phyloP scores from a whole-genome alignment of 1,140 invertebrate species.

The Hyles euphorbiae region DNA sequence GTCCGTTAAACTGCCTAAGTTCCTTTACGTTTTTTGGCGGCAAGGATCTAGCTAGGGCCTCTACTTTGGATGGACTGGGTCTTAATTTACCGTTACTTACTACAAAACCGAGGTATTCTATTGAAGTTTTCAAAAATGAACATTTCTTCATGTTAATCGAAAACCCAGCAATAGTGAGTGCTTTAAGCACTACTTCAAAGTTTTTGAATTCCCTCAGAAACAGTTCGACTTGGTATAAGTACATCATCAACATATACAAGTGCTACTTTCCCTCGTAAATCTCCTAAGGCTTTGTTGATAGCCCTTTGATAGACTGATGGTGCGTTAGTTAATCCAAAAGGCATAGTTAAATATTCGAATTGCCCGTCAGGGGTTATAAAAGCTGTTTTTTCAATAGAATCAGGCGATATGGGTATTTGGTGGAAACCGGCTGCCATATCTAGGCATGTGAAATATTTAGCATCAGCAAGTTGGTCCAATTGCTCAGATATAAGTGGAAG shows the following conservation, averaged over 20 bases:
- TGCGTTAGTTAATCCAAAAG: slow-evolving; percentile 28
- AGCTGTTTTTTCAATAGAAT: slow-evolving; percentile 28
- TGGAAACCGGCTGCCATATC: slow-evolving; percentile 20
- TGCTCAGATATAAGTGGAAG: slow-evolving; percentile 21
- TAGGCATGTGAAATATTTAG: slow-evolving; percentile 9
- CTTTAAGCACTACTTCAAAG: too few relatives aligned
- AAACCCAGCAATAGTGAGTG: too few relatives aligned
- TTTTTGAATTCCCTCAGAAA: too few relatives aligned
- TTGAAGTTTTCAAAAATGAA: too few relatives aligned
- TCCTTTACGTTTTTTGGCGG: slow-evolving; percentile 35
- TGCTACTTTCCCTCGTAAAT: slow-evolving; percentile 4
- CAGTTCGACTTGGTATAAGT: too few relatives aligned
- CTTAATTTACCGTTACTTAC: too few relatives aligned
- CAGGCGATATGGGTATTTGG: too few relatives aligned
- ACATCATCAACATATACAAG: slow-evolving; percentile 18
- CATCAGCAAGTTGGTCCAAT: slow-evolving; percentile 16
- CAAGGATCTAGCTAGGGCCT: slow-evolving; percentile 30
- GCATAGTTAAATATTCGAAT: slow-evolving; percentile 26
- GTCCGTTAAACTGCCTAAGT: slow-evolving; percentile 59
- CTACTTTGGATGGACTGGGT: slow-evolving; percentile 33
- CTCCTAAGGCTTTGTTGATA: slow-evolving; percentile 25
- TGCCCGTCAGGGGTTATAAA: slow-evolving; percentile 49
- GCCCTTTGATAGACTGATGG: slow-evolving; percentile 23
- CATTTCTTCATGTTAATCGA: too few relatives aligned
- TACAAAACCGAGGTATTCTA: too few relatives aligned